phyloP scores from a whole-genome alignment of 2,888 invertebrate genomes.

The Dynastes maya region DNA sequence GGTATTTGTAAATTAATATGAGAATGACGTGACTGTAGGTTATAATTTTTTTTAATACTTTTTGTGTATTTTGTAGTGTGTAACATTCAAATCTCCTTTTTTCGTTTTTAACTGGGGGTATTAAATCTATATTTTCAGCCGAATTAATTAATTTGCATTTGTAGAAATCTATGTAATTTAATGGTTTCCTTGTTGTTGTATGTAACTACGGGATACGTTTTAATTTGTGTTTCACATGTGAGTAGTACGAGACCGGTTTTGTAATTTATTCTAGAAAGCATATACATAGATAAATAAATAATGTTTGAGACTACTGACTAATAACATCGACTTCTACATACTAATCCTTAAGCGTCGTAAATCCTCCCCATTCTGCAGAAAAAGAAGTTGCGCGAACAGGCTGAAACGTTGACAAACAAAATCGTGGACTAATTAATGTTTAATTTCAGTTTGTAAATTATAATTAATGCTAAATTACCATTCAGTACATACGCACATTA shows the following conservation, averaged over 20 bases:
- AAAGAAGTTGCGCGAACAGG: not conserved
- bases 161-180: not conserved
- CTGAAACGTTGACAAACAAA: not conserved
- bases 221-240: constrained; percentile 25
- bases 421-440: constrained; percentile 39
- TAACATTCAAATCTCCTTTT: no score
- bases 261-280: constrained; percentile 29
- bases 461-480: constrained; percentile 26
- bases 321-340: constrained; percentile 16
- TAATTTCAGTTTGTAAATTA: constrained; percentile 36
- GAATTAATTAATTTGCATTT: no score
- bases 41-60: constrained; percentile 5
- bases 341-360: constrained; percentile 28
- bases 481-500: constrained; percentile 8
- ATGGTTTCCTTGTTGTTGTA: not conserved
- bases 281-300: constrained; percentile 23
- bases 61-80: not conserved
- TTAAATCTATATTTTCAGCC: no score
- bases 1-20: constrained; percentile 11
- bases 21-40: constrained; percentile 16
- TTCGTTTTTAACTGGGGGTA: no score
- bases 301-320: constrained; percentile 16
- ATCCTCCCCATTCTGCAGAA: not conserved
- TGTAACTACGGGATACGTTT: constrained; percentile 3
- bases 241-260: constrained; percentile 26